Percentiles rank a stretch among this genome's conserved stretches.
These are phyloP conservation scores for Takifugu ocellatus DNA, from an alignment of 2,797 vertebrate species.

Conservation along the genomic window DNA sequence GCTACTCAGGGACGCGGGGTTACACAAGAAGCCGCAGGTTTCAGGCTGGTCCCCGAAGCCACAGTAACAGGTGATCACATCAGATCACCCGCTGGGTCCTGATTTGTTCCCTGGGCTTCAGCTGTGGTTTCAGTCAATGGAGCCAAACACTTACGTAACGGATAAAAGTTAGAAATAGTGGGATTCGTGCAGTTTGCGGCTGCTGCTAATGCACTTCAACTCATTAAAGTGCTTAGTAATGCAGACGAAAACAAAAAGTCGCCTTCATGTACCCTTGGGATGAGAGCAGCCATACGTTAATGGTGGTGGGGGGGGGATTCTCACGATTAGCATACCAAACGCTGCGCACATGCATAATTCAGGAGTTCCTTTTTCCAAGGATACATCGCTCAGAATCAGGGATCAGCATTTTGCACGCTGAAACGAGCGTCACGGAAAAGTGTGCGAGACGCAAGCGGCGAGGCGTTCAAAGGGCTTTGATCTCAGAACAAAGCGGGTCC, in stretches of 20 bases:
- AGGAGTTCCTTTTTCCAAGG: conserved; percentile 56
- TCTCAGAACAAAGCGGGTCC: too few relatives aligned
- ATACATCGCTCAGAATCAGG: conserved; percentile 53
- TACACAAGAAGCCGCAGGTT: too few relatives aligned
- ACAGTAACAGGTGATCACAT: conserved; percentile 18
- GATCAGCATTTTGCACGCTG: conserved; percentile 61
- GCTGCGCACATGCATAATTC: conserved; percentile 62
- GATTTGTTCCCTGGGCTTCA: conserved; percentile 21
- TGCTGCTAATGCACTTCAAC: background rate
- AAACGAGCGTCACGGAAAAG: conserved; percentile 53
- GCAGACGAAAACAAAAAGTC: background rate
- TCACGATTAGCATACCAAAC: conserved; percentile 61
- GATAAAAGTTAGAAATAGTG: too few relatives aligned
- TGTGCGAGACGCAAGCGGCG: conserved; percentile 37
- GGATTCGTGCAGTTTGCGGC: background rate
- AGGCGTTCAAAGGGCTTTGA: too few relatives aligned
- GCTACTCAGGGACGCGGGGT: too few relatives aligned
- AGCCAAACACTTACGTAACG: too few relatives aligned
- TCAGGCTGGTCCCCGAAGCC: too few relatives aligned
- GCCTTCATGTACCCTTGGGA: background rate
- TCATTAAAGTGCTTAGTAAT: background rate
- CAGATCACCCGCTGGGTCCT: conserved; percentile 37
- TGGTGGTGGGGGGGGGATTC: background rate
- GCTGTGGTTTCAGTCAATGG: conserved; percentile 33
- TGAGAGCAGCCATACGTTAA: background rate